phyloP scores from a whole-genome alignment of 2,888 invertebrate genomes.

The Zygogramma bicolorata region DNA sequence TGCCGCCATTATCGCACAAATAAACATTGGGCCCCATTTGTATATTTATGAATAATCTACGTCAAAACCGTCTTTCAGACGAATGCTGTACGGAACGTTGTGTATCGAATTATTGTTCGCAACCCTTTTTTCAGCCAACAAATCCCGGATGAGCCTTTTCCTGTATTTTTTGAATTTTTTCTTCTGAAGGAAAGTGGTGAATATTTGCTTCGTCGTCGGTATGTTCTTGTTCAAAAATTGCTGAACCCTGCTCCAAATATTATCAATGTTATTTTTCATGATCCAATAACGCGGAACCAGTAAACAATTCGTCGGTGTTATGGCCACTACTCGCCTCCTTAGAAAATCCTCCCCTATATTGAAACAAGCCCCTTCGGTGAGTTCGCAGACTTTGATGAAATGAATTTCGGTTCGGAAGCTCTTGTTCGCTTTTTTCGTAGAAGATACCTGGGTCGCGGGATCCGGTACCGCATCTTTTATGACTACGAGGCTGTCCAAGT shows the following conservation, averaged over 20 bases:
- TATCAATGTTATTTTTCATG: conserved; percentile 74
- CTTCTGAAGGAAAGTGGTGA: conserved; percentile 69
- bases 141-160: conserved; percentile 68
- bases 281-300: conserved; percentile 79
- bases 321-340: conserved; percentile 76
- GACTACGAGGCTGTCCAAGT: background rate
- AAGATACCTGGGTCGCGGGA: too few relatives aligned
- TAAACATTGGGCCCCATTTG: background rate
- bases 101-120: conserved; percentile 72
- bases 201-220: conserved; percentile 71
- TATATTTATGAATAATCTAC: conserved; percentile 29
- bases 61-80: conserved; percentile 68
- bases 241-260: conserved; percentile 75
- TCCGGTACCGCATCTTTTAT: background rate
- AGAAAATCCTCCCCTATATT: conserved; percentile 76
- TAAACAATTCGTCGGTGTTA: conserved; percentile 75
- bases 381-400: conserved; percentile 67
- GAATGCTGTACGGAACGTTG: conserved; percentile 76
- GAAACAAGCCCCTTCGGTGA: conserved; percentile 74
- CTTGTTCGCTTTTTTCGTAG: too few relatives aligned
- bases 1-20: too few relatives aligned
- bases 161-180: conserved; percentile 72
- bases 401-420: conserved; percentile 13
- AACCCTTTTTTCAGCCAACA: conserved; percentile 68
- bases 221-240: conserved; percentile 73